Percentiles rank a stretch among this genome's conserved stretches.
These are phyloP conservation scores for Microplitis deprimator DNA, from an alignment of 2,888 invertebrate species.

Conservation along the genomic window DNA sequence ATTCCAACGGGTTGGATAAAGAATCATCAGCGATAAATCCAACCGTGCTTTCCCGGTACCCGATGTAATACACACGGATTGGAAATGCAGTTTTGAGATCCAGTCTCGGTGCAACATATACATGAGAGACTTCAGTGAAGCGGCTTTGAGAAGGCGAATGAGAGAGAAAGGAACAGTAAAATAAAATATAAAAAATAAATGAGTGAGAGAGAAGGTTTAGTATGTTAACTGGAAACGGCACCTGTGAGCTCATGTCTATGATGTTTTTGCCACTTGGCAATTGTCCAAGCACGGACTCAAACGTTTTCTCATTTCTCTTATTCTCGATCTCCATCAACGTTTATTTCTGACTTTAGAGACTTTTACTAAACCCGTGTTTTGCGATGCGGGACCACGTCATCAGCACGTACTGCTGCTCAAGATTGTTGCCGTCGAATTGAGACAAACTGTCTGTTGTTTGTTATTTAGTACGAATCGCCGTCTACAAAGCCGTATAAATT, in stretches of 20 bases:
- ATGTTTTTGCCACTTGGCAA: constrained; percentile 38
- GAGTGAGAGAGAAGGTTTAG: neutral
- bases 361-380: neutral
- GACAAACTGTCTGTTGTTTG: constrained; percentile 1
- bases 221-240: constrained; percentile 22
- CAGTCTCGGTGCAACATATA: neutral
- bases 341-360: constrained; percentile 2
- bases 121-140: neutral
- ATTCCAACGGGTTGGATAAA: constrained; percentile 30
- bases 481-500: neutral
- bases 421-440: neutral
- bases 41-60: constrained; percentile 9
- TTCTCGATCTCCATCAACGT: neutral
- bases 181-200: neutral
- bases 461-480: neutral
- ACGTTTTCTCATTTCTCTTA: constrained; percentile 16
- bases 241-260: constrained; percentile 38
- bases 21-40: constrained; percentile 29
- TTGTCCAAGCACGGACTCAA: constrained; percentile 25
- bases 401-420: neutral
- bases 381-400: too few species aligned
- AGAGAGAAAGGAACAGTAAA: neutral
- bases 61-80: neutral
- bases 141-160: neutral
- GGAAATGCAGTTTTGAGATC: neutral